phyloP scores from a whole-genome alignment of 2,888 invertebrate species.

The Drosophila borborema region DNA sequence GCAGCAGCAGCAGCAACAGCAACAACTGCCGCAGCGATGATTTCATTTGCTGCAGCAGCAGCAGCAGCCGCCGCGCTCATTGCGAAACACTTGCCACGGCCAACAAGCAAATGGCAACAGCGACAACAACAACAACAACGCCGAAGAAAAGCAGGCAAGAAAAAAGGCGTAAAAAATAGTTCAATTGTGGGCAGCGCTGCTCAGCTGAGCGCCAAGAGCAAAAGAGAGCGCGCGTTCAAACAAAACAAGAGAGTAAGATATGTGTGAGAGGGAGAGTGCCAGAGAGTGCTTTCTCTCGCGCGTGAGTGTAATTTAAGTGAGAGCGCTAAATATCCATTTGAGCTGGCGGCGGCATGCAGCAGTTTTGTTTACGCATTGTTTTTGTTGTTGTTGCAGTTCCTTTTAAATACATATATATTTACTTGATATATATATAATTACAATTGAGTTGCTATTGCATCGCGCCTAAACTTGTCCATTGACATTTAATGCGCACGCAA shows the following conservation, averaged over 20 bases:
- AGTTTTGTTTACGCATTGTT: constrained; percentile 68
- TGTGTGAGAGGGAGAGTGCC: constrained; percentile 29
- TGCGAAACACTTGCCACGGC: constrained; percentile 84
- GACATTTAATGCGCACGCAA: constrained; percentile 11
- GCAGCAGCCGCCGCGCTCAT: constrained; percentile 63
- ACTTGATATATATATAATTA: not conserved
- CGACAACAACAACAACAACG: constrained; percentile 35
- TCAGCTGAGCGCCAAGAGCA: constrained; percentile 69
- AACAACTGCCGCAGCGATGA: constrained; percentile 61
- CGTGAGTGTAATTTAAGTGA: constrained; percentile 46
- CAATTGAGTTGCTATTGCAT: not conserved
- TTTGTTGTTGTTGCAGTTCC: constrained; percentile 22
- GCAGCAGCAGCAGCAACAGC: constrained; percentile 27
- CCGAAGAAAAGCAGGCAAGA: constrained; percentile 70
- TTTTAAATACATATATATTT: not conserved
- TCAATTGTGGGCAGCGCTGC: constrained; percentile 62
- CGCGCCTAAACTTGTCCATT: constrained; percentile 16
- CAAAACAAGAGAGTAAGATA: constrained; percentile 21
- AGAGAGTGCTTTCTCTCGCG: constrained; percentile 25
- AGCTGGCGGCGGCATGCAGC: constrained; percentile 59
- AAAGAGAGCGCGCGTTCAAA: constrained; percentile 24
- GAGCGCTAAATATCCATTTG: constrained; percentile 26
- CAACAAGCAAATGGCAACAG: constrained; percentile 67
- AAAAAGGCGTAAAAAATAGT: constrained; percentile 73
- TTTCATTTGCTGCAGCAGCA: constrained; percentile 71